Percentiles rank a stretch among this genome's conserved stretches.
Conservation (phyloP, 2,888 invertebrate species). For the Cancer borealis region DNA sequence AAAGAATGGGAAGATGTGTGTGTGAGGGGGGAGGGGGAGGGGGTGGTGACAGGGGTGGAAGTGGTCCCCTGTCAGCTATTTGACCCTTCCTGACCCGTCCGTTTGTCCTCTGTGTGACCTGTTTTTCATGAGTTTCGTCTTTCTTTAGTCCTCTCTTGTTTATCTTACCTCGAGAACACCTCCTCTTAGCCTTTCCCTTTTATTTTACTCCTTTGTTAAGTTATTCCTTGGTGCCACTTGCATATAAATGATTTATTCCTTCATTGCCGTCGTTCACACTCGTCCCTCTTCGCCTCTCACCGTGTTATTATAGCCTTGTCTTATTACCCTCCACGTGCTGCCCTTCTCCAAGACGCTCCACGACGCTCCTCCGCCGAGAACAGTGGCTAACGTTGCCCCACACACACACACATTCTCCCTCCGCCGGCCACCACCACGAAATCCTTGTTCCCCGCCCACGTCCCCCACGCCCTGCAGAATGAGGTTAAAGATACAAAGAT, state of each 20-base stretch:
- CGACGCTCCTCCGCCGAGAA: not conserved
- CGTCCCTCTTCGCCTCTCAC: not conserved
- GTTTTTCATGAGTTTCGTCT: constrained; percentile 32
- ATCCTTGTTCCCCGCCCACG: not conserved
- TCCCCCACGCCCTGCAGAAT: not conserved
- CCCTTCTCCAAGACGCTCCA: not conserved
- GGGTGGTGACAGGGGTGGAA: not conserved
- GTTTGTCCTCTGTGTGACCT: constrained; percentile 56
- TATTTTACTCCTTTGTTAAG: constrained; percentile 42
- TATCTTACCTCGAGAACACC: constrained; percentile 27
- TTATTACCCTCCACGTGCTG: not conserved
- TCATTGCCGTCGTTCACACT: not conserved
- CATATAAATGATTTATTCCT: constrained; percentile 42
- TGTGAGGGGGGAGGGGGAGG: not conserved
- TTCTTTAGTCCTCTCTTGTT: constrained; percentile 34
- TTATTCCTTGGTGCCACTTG: not conserved
- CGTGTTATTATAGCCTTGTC: constrained; percentile 24
- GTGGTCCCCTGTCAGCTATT: constrained; percentile 43
- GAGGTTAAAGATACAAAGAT: not conserved
- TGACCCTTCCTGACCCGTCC: constrained; percentile 50
- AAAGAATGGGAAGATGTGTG: constrained; percentile 15
- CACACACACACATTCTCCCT: not conserved
- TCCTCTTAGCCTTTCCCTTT: not conserved
- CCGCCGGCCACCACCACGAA: not conserved
- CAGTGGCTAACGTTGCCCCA: constrained; percentile 4